Evolutionary conservation across 1,140 invertebrate species (phyloP).

Genomic region (Drosophila bifasciata): DNA sequence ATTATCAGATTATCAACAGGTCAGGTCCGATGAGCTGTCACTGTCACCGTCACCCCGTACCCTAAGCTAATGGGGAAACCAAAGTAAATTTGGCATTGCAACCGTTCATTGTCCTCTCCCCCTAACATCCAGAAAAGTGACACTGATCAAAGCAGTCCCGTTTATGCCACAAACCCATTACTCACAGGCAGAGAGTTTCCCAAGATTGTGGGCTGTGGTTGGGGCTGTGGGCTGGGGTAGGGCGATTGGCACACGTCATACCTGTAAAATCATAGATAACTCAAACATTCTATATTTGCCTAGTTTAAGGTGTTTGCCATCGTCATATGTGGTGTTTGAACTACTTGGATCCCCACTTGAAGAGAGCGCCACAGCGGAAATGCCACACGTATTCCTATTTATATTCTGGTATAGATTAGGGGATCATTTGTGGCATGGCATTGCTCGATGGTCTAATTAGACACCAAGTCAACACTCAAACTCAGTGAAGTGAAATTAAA

Average conservation of each 20-base stretch:
- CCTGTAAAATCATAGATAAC: constrained; percentile 15
- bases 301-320: constrained; percentile 31
- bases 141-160: constrained; percentile 26
- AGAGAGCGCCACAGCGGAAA: constrained; percentile 16
- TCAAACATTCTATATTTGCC: constrained; percentile 34
- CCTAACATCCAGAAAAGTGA: constrained; percentile 5
- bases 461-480: constrained; percentile 66
- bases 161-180: constrained; percentile 22
- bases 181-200: constrained; percentile 23
- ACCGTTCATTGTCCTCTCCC: constrained; percentile 41
- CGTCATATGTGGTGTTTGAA: neutral
- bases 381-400: constrained; percentile 17
- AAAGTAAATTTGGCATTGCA: constrained; percentile 23
- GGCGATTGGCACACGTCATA: constrained; percentile 21
- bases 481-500: constrained; percentile 64
- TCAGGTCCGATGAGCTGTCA: constrained; percentile 36
- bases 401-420: constrained; percentile 1
- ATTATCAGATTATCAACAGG: constrained; percentile 48
- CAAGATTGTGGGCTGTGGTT: constrained; percentile 7
- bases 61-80: constrained; percentile 22
- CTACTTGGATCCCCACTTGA: constrained; percentile 13
- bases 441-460: constrained; percentile 66
- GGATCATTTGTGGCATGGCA: constrained; percentile 14
- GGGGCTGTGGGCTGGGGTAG: neutral
- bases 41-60: neutral